Base-by-base conservation (phyloP, 92 coral and sea anemone genomes). In the Parazoanthus swiftii region DNA sequence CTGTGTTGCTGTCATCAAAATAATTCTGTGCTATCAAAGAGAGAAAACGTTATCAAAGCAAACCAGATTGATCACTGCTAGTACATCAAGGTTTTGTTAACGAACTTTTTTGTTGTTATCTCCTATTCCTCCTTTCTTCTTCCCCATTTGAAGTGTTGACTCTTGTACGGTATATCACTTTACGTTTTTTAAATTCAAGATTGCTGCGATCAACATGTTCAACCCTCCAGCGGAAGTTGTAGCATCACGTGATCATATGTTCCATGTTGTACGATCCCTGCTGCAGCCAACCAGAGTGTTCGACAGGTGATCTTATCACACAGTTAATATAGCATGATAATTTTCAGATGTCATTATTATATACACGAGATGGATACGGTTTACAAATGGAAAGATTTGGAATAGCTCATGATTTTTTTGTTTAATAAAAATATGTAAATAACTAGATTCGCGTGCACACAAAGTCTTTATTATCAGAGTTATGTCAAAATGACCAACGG, bases 161-260 rank as follows among this genome's bases (percentile, higher is more conserved):
- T 25, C 15, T 58, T 58, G 4, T 58, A 18, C 42, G 42, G 42
- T 14, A 3, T 58, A 11, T 2, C 66, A 58, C 10, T 58, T 20
- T 21, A 21, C 25, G 14, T 18, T 8, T 23, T 50, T 79, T 91
- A 5, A 36, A 67, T 63, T 29, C 35, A 89, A 96, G 99, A 90
- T 97, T 65, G 94, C 98, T 35, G 98, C 98, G 3, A 77, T 94
- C 73, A 97, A 97, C 90, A 94, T 97, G 94, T 97, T 93, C 80
- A 95, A 88, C 71, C 99, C 99, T 48, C 99, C 99, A 2, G 80
- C 86, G 65, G 99, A 95, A 74, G 95, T 97, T 11, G 91, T 97
- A 6, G 99, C 99, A 77, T 92, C 99, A 74, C 98, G 98, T 92
- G 99, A 97, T 89, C 99, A 97, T 82, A 95, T 97, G 98, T 90